Evolutionary conservation across 2,888 invertebrate genomes (phyloP).

Genomic region (Brenthis hecate): DNA sequence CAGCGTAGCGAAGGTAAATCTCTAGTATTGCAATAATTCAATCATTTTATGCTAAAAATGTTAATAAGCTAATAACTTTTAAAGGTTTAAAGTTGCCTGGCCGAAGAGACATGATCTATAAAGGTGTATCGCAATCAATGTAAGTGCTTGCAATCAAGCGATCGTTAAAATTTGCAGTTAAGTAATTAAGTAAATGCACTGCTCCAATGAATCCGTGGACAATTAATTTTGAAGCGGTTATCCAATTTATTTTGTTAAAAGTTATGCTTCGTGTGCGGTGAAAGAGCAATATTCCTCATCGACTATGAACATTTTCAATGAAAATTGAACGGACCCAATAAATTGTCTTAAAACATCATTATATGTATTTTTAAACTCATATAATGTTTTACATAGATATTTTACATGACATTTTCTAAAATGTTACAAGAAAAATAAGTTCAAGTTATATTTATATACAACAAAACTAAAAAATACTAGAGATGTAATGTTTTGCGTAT

Average conservation of each 20-base stretch:
- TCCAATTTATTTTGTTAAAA: slow-evolving; percentile 40
- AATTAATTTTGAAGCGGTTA: slow-evolving; percentile 44
- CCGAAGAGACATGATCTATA: slow-evolving; percentile 34
- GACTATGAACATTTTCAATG: not conserved
- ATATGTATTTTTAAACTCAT: no score
- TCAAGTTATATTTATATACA: no score
- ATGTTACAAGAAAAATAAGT: no score
- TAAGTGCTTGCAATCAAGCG: slow-evolving; percentile 43
- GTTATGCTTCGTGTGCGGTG: slow-evolving; percentile 29
- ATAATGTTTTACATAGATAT: no score
- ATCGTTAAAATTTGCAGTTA: slow-evolving; percentile 46
- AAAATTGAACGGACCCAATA: not conserved
- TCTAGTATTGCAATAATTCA: not conserved
- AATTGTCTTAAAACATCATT: not conserved
- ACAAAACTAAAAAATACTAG: no score
- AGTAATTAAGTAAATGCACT: slow-evolving; percentile 47
- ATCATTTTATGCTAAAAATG: not conserved
- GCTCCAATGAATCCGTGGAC: slow-evolving; percentile 43
- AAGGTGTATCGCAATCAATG: slow-evolving; percentile 43
- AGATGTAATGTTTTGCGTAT: no score
- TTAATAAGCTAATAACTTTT: slow-evolving; percentile 13
- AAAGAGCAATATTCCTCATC: slow-evolving; percentile 19
- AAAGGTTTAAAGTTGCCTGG: slow-evolving; percentile 8
- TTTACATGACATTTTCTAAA: no score
- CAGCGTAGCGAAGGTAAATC: no score